phyloP scores from a whole-genome alignment of 2,888 invertebrate genomes.

The Atherix ibis region DNA sequence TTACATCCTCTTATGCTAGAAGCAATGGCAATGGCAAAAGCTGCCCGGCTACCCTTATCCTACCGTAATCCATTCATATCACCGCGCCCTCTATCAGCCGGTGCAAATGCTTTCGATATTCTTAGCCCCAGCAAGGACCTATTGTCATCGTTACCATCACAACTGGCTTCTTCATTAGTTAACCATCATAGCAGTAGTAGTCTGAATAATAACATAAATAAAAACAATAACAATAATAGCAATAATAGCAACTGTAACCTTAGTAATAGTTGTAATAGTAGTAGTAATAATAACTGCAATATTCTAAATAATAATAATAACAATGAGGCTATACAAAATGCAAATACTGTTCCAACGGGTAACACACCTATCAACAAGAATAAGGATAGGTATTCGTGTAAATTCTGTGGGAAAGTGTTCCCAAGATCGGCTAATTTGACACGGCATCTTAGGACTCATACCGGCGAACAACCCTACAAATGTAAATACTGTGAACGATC shows the following conservation, averaged over 20 bases:
- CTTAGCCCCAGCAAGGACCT: constrained; percentile 35
- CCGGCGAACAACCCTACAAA: constrained; percentile 95
- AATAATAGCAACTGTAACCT: constrained; percentile 10
- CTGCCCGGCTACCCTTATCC: constrained; percentile 41
- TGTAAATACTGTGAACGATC: constrained; percentile 98
- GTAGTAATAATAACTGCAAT: constrained; percentile 9
- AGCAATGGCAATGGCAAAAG: constrained; percentile 53
- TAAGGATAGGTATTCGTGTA: constrained; percentile 89
- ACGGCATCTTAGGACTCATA: constrained; percentile 90
- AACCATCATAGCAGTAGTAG: constrained; percentile 10
- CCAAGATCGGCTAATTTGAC: constrained; percentile 95
- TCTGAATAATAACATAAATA: constrained; percentile 9
- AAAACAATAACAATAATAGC: constrained; percentile 9
- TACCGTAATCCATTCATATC: constrained; percentile 37
- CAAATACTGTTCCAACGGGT: constrained; percentile 18
- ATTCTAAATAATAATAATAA: constrained; percentile 16
- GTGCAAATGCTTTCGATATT: constrained; percentile 47
- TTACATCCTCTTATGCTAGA: constrained; percentile 57
- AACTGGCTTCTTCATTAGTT: constrained; percentile 11
- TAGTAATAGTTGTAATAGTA: constrained; percentile 9
- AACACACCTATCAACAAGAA: constrained; percentile 41
- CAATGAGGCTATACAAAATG: constrained; percentile 15
- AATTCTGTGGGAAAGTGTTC: constrained; percentile 94
- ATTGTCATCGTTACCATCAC: constrained; percentile 12
- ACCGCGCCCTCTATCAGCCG: constrained; percentile 35